Base-by-base conservation (phyloP, 2,797 vertebrate genomes). In the Vireo griseus region DNA sequence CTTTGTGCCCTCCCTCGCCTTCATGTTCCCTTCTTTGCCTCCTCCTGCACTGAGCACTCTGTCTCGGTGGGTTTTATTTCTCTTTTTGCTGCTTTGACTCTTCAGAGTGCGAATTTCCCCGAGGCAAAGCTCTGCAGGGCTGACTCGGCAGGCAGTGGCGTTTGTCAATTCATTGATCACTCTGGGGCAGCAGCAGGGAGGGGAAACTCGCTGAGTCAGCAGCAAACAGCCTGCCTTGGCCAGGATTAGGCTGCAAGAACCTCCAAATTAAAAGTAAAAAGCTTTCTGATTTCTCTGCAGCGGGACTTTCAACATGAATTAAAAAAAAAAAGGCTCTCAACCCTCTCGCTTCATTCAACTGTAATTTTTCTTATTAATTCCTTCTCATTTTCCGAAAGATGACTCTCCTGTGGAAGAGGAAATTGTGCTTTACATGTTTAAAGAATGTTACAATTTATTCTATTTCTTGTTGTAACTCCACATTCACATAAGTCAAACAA, bases 161-260 rank as follows among this genome's bases (percentile, higher is more conserved):
- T 96, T 95, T 95, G 85, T 97, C 96, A 96, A 92, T 96, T 81
- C 88, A 96, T 97, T 95, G 97, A 96, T 97, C 83, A 26, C 76
- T 71, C 72, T 52, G 69, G 62, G 54, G 71, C 86, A 89, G 59
- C 45, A 68, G 71, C 3, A 28, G 55, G 88, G 73, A 88, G 82
- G 50, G 48, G 55, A 91, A 90, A 90, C 39, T 76, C 79, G 94
- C 89, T 3, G 52, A 89, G 84, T 97, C 95, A 96, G 94, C 92
- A 94, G 33, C 15, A 5, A 86, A 84, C 71, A 68, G 61, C 67
- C 35, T 21, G 77, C 81, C 72, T 88, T 66, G 28, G 37, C 57
- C 4, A n/a, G 75, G 81, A 65, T 77, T 91, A 86, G 63, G 33
- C 74, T 86, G 44, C 52, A 88, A 92, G 84, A 96, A 85, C 42